Evolutionary conservation across 2,888 invertebrate species (phyloP), one percentile per base, ranked within the genome.

Genomic region (Pandemis cinnamomeana): DNA sequence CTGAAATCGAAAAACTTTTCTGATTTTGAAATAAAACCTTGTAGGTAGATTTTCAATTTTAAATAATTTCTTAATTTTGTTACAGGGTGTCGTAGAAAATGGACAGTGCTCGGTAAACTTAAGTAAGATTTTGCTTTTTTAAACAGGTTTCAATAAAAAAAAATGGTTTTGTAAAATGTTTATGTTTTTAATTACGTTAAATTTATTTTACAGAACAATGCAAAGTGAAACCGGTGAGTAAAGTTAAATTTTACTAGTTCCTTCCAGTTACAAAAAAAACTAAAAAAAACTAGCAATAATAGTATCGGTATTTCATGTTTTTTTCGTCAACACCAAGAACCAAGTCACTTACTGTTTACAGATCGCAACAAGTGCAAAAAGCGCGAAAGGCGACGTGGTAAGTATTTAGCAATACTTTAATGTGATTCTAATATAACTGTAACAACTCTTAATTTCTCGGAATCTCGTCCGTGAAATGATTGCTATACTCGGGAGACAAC

Each of bases 31-130:
- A 36, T 36, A 36, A 36, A 36, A 36, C 3, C 27, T 36, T 36
- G 3, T 36, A 36, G 27, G 27, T 36, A 36, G 1, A 20, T 20
- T 20, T 20, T 20, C 20, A 1, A 13, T 13, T 48, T 48, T 5
- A 11, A 4, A 11, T 13, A 48, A 48, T 13, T 42, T n/a, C 20
- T 20, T 7, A n/a, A 20, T 42, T 68, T 48, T 36, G 44, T 63
- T 72, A 7, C 55, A 72, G 72, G n/a, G 0, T 7, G 7, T 15
- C 20, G 46, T 11, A 13, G 41, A 67, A 51, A 58, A 61, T 1
- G 69, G 64, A 20, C 15, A 60, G 51, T 73, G 73, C 27, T 42
- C 64, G 44, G 69, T 63, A 61, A 73, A 66, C 20, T 70, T 73
- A 66, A 69, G 73, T 73, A 70, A 51, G 73, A 36, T n/a, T 48